Conservation (phyloP, 53 echinoderm and acorn worm genomes). For the Holothuria scabra region DNA sequence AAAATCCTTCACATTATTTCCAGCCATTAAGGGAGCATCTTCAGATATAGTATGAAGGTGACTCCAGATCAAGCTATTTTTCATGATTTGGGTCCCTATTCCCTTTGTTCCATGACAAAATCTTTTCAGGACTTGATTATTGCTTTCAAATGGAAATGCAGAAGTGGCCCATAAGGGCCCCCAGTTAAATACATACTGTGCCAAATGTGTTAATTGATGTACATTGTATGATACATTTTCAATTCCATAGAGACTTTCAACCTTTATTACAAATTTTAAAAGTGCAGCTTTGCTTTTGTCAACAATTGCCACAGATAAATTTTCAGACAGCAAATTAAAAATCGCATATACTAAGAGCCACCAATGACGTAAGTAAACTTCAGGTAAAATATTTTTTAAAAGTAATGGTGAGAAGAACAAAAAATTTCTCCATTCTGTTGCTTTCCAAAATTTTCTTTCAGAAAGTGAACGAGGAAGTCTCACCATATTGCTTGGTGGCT, state of each 20-base stretch:
- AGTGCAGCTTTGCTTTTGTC: slow-evolving; percentile 41
- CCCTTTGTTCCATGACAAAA: slow-evolving; percentile 58
- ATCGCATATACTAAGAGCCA: slow-evolving; percentile 46
- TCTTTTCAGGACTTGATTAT: slow-evolving; percentile 47
- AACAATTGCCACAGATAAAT: slow-evolving; percentile 13
- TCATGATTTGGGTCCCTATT: slow-evolving; percentile 49
- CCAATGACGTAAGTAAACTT: slow-evolving; percentile 21
- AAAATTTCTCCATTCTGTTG: too few species aligned
- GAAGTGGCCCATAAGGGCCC: too few species aligned
- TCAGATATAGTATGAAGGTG: not conserved
- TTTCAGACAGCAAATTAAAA: not conserved
- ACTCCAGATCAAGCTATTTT: not conserved
- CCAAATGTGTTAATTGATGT: slow-evolving; percentile 56
- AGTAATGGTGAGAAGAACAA: slow-evolving; percentile 9
- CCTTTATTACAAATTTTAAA: slow-evolving; percentile 55
- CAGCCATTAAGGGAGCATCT: too few species aligned
- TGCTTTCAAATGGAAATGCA: slow-evolving; percentile 65
- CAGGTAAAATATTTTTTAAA: not conserved
- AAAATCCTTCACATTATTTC: not conserved
- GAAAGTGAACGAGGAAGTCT: slow-evolving; percentile 27
- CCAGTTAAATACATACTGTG: slow-evolving; percentile 63
- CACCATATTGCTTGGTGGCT: not conserved
- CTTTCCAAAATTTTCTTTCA: slow-evolving; percentile 35
- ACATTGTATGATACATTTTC: slow-evolving; percentile 63
- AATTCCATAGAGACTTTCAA: slow-evolving; percentile 58